Evolutionary conservation across 2,797 vertebrate genomes (phyloP), one percentile per base, ranked within the genome.

Genomic region (Sebastes steindachneri): DNA sequence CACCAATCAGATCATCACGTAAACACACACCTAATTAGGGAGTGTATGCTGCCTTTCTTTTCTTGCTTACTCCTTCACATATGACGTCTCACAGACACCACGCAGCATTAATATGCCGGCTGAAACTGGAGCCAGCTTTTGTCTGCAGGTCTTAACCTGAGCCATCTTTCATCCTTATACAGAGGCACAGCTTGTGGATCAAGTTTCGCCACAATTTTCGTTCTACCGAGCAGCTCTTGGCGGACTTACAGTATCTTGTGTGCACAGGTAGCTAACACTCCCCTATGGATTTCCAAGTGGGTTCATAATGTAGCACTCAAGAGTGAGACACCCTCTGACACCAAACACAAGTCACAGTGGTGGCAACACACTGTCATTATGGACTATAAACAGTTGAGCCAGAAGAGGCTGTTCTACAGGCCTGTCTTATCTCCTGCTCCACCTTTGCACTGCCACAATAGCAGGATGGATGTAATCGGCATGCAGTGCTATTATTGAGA

Each of bases 111-210:
- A 75, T 11, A 71, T 58, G 35, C 53, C 55, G 12, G 54, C 66
- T 89, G 88, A 88, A 91, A 93, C 72, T 14, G 31, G 84, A 92
- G 80, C 45, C 72, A 19, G 77, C 73, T 85, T 89, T 86, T 86
- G 73, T 91, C 55, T 66, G 64, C 21, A 68, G 28, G 31, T 66
- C 62, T 62, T 76, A 35, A 79, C 65, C 66, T 53, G 54, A 79
- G 78, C 19, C 59, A 60, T 68, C 53, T 29, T 64, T 88, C 66
- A 74, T 37, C 63, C 59, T 63, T 31, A 66, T n/a, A 60, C 28
- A 85, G 68, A 73, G 12, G n/a, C 51, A 59, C 55, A 80, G 64
- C 29, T 68, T 37, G 65, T 74, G 69, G 76, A 65, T 93, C 89
- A 82, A 41, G 68, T 92, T 93, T 88, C 90, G 92, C 21, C 70